Percentiles rank a stretch among this genome's conserved stretches.
These are phyloP conservation scores for Meganola albula DNA, from an alignment of 2,888 invertebrate genomes.

Conservation along the genomic window DNA sequence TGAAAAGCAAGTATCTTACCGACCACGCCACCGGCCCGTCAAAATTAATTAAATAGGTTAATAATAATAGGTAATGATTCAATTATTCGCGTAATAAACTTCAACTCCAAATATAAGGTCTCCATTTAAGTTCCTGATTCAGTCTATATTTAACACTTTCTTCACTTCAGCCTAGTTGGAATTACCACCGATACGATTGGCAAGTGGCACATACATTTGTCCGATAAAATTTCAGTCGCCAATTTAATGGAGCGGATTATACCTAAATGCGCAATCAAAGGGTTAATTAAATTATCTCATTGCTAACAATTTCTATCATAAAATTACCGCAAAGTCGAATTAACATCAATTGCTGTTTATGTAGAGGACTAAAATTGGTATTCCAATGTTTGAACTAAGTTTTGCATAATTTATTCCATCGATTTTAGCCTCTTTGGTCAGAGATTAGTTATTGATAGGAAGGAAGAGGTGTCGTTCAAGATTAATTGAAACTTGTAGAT, in stretches of 20 bases:
- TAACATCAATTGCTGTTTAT: slow-evolving; percentile 24
- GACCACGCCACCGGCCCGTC: too few species aligned
- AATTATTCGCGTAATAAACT: too few species aligned
- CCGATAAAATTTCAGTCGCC: too few species aligned
- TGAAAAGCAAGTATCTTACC: too few species aligned
- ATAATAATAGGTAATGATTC: too few species aligned
- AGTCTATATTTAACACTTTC: background rate
- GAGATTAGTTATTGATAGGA: slow-evolving; percentile 4
- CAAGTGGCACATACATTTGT: too few species aligned
- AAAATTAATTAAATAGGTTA: too few species aligned
- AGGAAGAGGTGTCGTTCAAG: too few species aligned
- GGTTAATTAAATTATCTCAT: background rate
- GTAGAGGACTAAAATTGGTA: slow-evolving; percentile 11
- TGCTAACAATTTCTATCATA: background rate
- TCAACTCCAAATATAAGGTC: background rate
- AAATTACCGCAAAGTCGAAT: slow-evolving; percentile 22
- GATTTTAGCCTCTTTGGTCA: slow-evolving; percentile 7
- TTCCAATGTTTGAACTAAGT: slow-evolving; percentile 6
- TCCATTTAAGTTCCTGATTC: background rate
- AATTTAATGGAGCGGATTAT: too few species aligned
- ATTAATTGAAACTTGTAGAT: too few species aligned
- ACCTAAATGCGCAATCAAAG: too few species aligned
- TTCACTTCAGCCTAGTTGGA: background rate
- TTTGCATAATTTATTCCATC: slow-evolving; percentile 23
- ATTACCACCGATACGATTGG: too few species aligned